Percentiles rank a stretch among this genome's conserved stretches.
phyloP scores from a whole-genome alignment of 2,888 invertebrate genomes.

The Phasia obesa region DNA sequence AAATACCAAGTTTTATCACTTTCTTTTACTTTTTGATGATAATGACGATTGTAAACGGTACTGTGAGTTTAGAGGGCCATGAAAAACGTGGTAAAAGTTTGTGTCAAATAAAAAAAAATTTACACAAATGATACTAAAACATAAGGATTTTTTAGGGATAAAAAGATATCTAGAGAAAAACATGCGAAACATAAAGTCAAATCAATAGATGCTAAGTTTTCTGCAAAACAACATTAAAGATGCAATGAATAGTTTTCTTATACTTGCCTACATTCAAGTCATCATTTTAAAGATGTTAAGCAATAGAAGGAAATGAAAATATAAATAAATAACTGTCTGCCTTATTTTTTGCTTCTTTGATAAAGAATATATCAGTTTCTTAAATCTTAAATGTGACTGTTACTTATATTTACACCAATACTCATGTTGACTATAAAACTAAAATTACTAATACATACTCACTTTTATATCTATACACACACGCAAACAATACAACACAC shows the following conservation, averaged over 20 bases:
- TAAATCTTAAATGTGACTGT: constrained; percentile 37
- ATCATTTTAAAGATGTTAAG: constrained; percentile 14
- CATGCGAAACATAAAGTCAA: constrained; percentile 29
- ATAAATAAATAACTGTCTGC: constrained; percentile 26
- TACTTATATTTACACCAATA: not conserved
- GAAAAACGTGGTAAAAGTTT: constrained; percentile 26
- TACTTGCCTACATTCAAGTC: constrained; percentile 7
- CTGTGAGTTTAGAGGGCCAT: constrained; percentile 22
- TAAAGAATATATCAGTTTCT: constrained; percentile 40
- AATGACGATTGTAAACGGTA: not conserved
- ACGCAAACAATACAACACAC: not conserved
- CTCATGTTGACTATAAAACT: too few relatives aligned
- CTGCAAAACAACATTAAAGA: constrained; percentile 50
- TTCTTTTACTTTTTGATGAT: not conserved
- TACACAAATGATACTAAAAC: constrained; percentile 15
- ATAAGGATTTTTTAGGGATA: not conserved
- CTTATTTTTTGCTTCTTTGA: constrained; percentile 17
- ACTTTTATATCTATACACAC: constrained; percentile 12
- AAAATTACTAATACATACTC: too few relatives aligned
- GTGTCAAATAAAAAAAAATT: constrained; percentile 11
- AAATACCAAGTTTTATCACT: constrained; percentile 47
- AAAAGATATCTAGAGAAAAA: constrained; percentile 6
- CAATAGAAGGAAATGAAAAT: not conserved
- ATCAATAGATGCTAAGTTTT: constrained; percentile 41
- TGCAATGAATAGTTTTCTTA: constrained; percentile 21